phyloP scores from a whole-genome alignment of 2,113 vertebrate species.

The Sylvia atricapilla region DNA sequence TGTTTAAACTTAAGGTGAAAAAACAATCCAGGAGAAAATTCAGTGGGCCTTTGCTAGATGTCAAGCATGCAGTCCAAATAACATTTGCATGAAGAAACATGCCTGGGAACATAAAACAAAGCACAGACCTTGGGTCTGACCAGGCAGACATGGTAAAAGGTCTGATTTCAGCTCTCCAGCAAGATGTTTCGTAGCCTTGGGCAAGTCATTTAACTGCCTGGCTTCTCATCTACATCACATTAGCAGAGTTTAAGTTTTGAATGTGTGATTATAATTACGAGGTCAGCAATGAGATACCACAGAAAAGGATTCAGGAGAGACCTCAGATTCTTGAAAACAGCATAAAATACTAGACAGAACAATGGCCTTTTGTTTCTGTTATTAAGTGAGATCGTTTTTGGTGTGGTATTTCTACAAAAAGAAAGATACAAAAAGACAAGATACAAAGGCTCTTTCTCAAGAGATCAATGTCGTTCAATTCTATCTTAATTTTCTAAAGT shows the following conservation, averaged over 20 bases:
- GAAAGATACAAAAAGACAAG: background rate
- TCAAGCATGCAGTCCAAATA: background rate
- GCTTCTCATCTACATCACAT: background rate
- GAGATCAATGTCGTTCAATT: background rate
- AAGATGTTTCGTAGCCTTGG: background rate
- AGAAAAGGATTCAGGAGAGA: background rate
- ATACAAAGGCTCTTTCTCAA: background rate
- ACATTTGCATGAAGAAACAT: constrained; percentile 15
- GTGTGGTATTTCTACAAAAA: background rate
- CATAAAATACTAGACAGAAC: background rate
- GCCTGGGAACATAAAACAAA: constrained; percentile 29
- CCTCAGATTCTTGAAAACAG: background rate
- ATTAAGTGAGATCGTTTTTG: background rate
- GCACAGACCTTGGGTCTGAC: background rate
- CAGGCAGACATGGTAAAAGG: background rate
- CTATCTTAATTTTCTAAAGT: background rate
- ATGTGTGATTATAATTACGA: background rate
- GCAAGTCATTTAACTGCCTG: background rate
- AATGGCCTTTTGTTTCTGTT: background rate
- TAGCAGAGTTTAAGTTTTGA: background rate
- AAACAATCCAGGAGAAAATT: background rate
- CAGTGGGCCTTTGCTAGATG: background rate
- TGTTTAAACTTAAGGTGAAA: background rate
- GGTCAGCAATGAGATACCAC: background rate
- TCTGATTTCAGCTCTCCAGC: constrained; percentile 28